A percentile compares a stretch with the other conserved stretches of the same genome.
These are phyloP conservation scores for Muntiacus reevesi DNA, from an alignment of 2,113 vertebrate species.

Conservation along the genomic window DNA sequence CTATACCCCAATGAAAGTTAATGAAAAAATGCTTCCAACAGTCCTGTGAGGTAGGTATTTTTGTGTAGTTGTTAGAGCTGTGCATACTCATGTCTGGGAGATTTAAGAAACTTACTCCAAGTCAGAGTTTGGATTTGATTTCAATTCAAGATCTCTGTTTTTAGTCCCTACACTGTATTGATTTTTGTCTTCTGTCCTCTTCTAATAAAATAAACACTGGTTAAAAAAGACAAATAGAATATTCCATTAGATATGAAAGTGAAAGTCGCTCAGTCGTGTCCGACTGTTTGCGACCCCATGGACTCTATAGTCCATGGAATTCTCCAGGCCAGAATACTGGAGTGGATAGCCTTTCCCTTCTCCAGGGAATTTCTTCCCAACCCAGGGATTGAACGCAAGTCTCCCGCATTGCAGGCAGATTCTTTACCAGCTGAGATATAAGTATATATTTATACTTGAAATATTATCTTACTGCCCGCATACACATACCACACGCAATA, in stretches of 20 bases:
- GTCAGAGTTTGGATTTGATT: neutral
- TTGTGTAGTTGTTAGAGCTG: neutral
- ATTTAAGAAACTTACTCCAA: neutral
- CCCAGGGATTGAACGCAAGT: neutral
- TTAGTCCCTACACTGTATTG: neutral
- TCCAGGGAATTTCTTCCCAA: neutral
- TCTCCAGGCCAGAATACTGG: neutral
- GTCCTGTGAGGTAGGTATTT: neutral
- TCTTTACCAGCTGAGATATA: neutral
- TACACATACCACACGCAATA: neutral
- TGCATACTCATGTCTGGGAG: neutral
- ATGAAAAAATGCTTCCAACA: neutral
- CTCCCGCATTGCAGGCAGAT: neutral
- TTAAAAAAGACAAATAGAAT: neutral
- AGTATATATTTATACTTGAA: constrained; percentile 8
- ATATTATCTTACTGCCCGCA: neutral
- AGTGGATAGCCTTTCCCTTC: neutral
- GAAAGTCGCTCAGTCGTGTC: neutral
- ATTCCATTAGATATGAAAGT: neutral
- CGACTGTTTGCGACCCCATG: neutral
- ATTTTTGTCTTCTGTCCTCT: neutral
- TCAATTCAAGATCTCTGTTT: neutral
- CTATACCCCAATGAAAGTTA: neutral
- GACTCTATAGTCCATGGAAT: neutral
- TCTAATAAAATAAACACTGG: neutral